Percentiles rank a stretch among this genome's conserved stretches.
Conservation (phyloP, 2,797 vertebrate genomes). For the Acanthiza pusilla region DNA sequence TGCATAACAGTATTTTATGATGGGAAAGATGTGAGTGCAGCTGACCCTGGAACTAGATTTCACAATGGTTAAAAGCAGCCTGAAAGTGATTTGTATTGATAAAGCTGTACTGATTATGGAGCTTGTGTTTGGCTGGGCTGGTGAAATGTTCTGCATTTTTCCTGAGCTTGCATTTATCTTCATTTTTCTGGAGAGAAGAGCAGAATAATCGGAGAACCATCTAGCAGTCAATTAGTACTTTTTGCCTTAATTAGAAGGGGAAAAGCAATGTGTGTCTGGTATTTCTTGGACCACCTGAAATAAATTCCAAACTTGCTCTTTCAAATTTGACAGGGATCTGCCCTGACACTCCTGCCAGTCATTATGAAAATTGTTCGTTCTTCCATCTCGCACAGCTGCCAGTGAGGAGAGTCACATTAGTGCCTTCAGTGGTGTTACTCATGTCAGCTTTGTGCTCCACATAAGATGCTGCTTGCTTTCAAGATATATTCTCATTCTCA, state of each 20-base stretch:
- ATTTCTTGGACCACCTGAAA: neutral
- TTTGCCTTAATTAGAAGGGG: neutral
- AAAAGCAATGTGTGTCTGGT: neutral
- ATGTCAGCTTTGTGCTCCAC: neutral
- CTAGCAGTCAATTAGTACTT: neutral
- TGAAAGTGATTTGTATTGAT: neutral
- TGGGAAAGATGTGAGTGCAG: neutral
- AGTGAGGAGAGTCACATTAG: neutral
- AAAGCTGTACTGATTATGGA: neutral
- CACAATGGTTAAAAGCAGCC: neutral
- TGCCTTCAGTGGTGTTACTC: neutral
- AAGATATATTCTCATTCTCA: neutral
- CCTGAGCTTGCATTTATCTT: neutral
- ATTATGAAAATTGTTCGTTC: neutral
- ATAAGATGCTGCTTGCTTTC: neutral
- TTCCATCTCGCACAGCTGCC: neutral
- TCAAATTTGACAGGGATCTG: neutral
- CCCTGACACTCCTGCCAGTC: rapidly evolving
- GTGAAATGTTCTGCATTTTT: neutral
- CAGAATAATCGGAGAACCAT: neutral
- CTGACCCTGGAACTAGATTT: neutral
- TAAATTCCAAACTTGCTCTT: neutral
- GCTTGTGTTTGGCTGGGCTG: neutral
- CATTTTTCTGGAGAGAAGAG: neutral
- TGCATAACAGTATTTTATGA: neutral